Conservation (phyloP, 1,140 invertebrate species). For the Zaprionus nigranus region DNA sequence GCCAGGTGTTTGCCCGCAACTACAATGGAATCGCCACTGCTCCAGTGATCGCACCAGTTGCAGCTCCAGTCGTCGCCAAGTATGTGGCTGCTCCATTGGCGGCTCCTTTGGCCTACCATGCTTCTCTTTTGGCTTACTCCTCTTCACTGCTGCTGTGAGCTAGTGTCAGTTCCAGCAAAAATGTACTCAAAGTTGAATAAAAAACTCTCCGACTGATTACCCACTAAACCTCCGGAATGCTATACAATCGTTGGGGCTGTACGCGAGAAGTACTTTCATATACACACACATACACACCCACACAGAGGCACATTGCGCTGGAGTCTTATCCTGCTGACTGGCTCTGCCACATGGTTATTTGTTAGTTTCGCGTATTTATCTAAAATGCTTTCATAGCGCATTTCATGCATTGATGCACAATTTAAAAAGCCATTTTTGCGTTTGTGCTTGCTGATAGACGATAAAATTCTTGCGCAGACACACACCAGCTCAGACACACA, state of each 20-base stretch:
- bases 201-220: conserved; percentile 41
- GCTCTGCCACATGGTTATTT: conserved; percentile 52
- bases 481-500: background rate
- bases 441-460: conserved; percentile 55
- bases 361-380: conserved; percentile 73
- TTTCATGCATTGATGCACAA: conserved; percentile 78
- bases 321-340: conserved; percentile 26
- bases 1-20: conserved; percentile 85
- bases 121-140: conserved; percentile 43
- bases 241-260: background rate
- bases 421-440: conserved; percentile 69
- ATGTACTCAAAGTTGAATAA: conserved; percentile 39
- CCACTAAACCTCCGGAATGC: conserved; percentile 27
- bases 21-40: conserved; percentile 82
- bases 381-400: conserved; percentile 71
- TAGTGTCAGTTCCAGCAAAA: background rate
- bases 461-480: conserved; percentile 33
- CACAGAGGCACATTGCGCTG: background rate
- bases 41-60: conserved; percentile 47
- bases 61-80: conserved; percentile 44
- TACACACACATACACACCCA: background rate
- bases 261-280: background rate
- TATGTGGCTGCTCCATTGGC: conserved; percentile 47
- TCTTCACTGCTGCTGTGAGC: conserved; percentile 29
- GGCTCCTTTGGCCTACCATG: conserved; percentile 36